These are phyloP conservation scores for Notodonta ziczac DNA, from an alignment of 2,888 invertebrate genomes.

Conservation along the genomic window DNA sequence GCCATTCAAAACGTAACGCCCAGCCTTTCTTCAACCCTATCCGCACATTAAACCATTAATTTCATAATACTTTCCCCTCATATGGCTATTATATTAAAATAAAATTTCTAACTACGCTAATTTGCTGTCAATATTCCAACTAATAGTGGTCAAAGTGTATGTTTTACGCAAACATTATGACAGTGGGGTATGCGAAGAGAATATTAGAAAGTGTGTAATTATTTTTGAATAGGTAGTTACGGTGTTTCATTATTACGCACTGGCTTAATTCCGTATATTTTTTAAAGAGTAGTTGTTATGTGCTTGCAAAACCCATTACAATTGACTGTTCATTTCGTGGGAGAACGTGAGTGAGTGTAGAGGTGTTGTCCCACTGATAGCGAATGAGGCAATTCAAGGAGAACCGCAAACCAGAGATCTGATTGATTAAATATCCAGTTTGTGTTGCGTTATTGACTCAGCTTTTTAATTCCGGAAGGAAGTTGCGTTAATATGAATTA, in stretches of 20 bases:
- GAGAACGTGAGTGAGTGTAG: constrained; percentile 40
- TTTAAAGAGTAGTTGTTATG: constrained; percentile 29
- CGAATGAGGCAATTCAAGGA: constrained; percentile 9
- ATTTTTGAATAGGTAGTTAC: constrained; percentile 28
- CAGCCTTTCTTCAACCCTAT: constrained; percentile 22
- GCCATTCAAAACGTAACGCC: constrained; percentile 12
- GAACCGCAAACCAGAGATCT: background rate
- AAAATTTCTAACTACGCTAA: constrained; percentile 35
- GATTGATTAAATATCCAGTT: background rate
- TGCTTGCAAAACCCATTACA: constrained; percentile 64
- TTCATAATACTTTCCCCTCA: constrained; percentile 38
- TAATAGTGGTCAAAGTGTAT: constrained; percentile 25
- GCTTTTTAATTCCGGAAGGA: constrained; percentile 13
- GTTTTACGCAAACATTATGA: constrained; percentile 21
- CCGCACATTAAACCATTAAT: constrained; percentile 23
- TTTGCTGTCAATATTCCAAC: constrained; percentile 19
- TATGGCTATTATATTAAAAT: constrained; percentile 24
- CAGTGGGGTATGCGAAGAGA: constrained; percentile 16
- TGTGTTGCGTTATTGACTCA: constrained; percentile 24
- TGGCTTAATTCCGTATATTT: constrained; percentile 34
- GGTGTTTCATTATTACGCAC: constrained; percentile 25
- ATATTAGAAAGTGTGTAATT: constrained; percentile 41
- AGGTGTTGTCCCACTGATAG: constrained; percentile 44
- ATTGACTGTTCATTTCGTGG: constrained; percentile 67
- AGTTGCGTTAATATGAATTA: background rate